Conservation (phyloP, 1,140 invertebrate genomes). For the Harlomillsia oculata region DNA sequence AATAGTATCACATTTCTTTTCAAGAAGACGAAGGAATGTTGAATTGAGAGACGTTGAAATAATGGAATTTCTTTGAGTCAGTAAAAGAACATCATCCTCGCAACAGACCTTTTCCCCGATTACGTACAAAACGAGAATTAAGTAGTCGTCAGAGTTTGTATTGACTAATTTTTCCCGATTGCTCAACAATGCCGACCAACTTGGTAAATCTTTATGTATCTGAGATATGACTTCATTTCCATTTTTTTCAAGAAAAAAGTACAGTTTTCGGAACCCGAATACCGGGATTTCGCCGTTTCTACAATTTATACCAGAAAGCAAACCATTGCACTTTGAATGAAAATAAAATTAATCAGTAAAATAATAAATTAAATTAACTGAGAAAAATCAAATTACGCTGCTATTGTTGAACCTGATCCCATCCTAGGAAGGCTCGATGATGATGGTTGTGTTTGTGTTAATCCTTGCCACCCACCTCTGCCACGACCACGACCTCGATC, state of each 20-base stretch:
- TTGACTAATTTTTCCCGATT: background rate
- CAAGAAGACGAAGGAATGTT: background rate
- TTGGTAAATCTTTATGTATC: slow-evolving; percentile 3
- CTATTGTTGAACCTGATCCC: background rate
- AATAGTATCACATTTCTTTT: background rate
- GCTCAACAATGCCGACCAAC: slow-evolving; percentile 18
- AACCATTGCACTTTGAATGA: background rate
- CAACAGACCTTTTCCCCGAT: slow-evolving; percentile 10
- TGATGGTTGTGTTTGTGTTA: too few species aligned
- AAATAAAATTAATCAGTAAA: background rate
- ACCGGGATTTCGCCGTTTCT: slow-evolving; percentile 11
- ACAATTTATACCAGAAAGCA: background rate
- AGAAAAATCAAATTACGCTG: background rate
- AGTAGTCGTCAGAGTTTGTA: slow-evolving; percentile 4
- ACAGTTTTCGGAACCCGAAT: slow-evolving; percentile 26
- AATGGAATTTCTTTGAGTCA: background rate
- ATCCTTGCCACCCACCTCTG: too few species aligned
- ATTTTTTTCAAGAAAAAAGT: slow-evolving; percentile 6
- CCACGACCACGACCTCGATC: too few species aligned
- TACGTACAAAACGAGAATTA: slow-evolving; percentile 3
- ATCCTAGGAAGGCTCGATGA: background rate
- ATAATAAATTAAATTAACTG: background rate
- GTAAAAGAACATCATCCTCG: background rate
- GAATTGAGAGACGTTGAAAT: background rate
- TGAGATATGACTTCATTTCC: slow-evolving; percentile 10